Conservation (phyloP, 2,888 invertebrate species). For the Atethmia centrago region DNA sequence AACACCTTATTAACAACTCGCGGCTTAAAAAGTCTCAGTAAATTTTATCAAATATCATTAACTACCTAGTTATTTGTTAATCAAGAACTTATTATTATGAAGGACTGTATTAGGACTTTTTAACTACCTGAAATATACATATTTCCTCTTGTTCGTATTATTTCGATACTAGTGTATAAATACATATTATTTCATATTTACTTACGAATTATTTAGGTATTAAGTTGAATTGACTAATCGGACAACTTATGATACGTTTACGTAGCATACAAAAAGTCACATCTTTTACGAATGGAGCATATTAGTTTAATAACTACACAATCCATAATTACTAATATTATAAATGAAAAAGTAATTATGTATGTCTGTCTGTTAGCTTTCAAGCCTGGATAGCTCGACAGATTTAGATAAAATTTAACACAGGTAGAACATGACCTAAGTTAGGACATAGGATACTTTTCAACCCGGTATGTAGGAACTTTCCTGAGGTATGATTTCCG, state of each 20-base stretch:
- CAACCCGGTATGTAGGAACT: not conserved
- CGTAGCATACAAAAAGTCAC: not conserved
- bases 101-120: no score
- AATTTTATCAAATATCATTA: no score
- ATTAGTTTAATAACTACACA: not conserved
- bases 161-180: not conserved
- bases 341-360: not conserved
- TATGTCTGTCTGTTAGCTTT: not conserved
- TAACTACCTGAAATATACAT: not conserved
- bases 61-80: not conserved
- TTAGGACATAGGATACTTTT: not conserved
- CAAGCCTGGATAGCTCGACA: not conserved
- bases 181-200: not conserved
- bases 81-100: not conserved
- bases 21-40: no score
- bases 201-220: not conserved
- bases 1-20: constrained; percentile 38
- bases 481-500: not conserved
- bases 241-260: not conserved
- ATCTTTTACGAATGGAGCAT: no score
- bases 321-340: not conserved
- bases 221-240: not conserved
- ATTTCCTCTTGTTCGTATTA: not conserved
- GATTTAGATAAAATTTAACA: not conserved
- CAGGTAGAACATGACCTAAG: no score